A percentile compares a stretch with the other conserved stretches of the same genome.
These are phyloP conservation scores for Synanceia verrucosa DNA, from an alignment of 2,797 vertebrate species.

Conservation along the genomic window DNA sequence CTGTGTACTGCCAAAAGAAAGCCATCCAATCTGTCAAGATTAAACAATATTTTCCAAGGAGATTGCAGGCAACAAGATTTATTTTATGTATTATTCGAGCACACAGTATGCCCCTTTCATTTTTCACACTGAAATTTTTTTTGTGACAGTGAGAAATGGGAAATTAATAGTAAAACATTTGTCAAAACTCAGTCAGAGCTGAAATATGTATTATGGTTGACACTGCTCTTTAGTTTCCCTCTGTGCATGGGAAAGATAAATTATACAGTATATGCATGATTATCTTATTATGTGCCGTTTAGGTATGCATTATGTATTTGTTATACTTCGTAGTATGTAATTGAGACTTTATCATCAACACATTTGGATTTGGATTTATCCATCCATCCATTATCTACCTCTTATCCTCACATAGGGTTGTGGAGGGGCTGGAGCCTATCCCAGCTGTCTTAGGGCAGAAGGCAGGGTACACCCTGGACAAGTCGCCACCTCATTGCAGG, in stretches of 20 bases:
- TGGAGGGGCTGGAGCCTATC: no score
- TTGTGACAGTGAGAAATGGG: slow-evolving; percentile 7
- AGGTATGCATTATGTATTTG: slow-evolving; percentile 15
- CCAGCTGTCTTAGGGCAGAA: no score
- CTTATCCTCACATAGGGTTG: no score
- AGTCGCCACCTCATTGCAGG: no score
- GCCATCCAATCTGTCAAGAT: slow-evolving; percentile 49
- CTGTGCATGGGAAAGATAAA: not conserved
- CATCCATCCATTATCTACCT: no score
- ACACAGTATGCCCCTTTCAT: not conserved
- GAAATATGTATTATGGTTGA: slow-evolving; percentile 18
- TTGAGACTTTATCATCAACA: slow-evolving; percentile 18
- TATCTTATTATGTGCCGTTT: not conserved
- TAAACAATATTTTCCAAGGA: slow-evolving; percentile 17
- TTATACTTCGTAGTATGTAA: slow-evolving; percentile 12
- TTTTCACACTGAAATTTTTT: slow-evolving; percentile 5
- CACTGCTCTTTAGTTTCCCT: not conserved
- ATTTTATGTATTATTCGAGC: slow-evolving; percentile 15
- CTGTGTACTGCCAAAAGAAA: slow-evolving; percentile 51
- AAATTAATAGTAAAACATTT: slow-evolving; percentile 11
- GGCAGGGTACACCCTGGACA: no score
- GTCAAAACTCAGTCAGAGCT: slow-evolving; percentile 2
- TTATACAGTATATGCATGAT: not conserved
- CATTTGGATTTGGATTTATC: no score
- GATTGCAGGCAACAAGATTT: slow-evolving; percentile 2